Evolutionary conservation across 1,140 invertebrate genomes (phyloP).

Genomic region (Scaptomyza pallida): DNA sequence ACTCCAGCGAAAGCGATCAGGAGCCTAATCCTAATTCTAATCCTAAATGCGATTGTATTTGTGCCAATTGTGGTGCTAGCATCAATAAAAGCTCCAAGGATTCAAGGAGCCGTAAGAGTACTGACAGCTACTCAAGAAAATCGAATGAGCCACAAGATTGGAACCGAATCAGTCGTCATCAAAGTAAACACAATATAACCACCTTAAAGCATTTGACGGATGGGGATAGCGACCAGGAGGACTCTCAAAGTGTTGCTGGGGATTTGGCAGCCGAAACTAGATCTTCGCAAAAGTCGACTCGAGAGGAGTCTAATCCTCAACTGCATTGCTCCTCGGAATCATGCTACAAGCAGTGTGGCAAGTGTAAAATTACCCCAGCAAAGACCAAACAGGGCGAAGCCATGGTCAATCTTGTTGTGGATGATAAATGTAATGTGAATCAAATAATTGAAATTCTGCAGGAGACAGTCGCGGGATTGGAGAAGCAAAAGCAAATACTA

Average conservation of each 20-base stretch:
- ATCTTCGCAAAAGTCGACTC: too few species aligned
- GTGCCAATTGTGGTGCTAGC: slow-evolving; percentile 15
- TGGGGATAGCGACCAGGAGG: too few species aligned
- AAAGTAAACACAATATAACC: too few species aligned
- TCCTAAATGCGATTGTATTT: neutral
- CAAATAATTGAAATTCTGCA: slow-evolving; percentile 43
- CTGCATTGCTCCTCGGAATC: neutral
- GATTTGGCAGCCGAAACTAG: neutral
- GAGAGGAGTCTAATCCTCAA: too few species aligned
- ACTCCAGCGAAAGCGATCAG: neutral
- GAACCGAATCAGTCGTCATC: too few species aligned
- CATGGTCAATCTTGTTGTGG: neutral
- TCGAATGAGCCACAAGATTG: too few species aligned
- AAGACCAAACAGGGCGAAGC: neutral
- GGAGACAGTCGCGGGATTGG: slow-evolving; percentile 37
- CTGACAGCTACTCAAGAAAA: too few species aligned
- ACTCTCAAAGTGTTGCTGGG: too few species aligned
- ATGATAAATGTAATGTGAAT: slow-evolving; percentile 27
- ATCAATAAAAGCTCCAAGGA: neutral
- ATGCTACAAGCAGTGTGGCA: neutral
- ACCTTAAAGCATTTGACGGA: too few species aligned
- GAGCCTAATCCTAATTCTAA: too few species aligned
- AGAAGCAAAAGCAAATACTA: slow-evolving; percentile 8
- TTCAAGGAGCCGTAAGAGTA: too few species aligned
- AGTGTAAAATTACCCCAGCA: neutral